Percentiles rank a stretch among this genome's conserved stretches.
Conservation (phyloP, 2,113 vertebrate species). For the Stigmatopora argus region DNA sequence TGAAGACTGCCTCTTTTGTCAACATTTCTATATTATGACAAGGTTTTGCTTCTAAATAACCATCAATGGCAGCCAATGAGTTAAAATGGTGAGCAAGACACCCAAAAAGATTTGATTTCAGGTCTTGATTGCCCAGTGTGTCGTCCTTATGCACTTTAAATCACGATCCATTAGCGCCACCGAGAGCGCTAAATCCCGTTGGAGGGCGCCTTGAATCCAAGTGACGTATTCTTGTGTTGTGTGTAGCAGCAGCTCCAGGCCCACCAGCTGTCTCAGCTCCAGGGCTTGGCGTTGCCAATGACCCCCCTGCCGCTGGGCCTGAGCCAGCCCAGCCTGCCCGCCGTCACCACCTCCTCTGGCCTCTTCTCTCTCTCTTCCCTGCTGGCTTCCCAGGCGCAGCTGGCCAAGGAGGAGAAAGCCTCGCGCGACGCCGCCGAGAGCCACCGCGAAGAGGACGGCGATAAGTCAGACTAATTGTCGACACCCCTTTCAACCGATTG, state of each 20-base stretch:
- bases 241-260: constrained; percentile 98
- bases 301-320: constrained; percentile 89
- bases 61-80: too few species aligned
- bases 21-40: neutral
- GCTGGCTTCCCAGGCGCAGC: constrained; percentile 90
- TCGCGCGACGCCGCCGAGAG: constrained; percentile 82
- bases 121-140: neutral
- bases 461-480: constrained; percentile 86
- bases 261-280: constrained; percentile 97
- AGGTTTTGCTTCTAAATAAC: neutral
- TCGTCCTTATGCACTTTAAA: neutral
- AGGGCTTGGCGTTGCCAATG: constrained; percentile 93
- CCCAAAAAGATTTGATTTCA: too few species aligned
- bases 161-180: neutral
- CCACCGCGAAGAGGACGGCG: constrained; percentile 89
- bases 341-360: constrained; percentile 85
- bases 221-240: constrained; percentile 50
- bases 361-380: constrained; percentile 90
- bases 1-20: neutral
- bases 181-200: neutral
- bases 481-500: constrained; percentile 35
- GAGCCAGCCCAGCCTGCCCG: constrained; percentile 81
- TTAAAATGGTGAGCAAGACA: too few species aligned
- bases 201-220: constrained; percentile 24
- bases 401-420: constrained; percentile 92